Evolutionary conservation across 1,140 invertebrate species (phyloP).

Genomic region (Antheraea pernyi): DNA sequence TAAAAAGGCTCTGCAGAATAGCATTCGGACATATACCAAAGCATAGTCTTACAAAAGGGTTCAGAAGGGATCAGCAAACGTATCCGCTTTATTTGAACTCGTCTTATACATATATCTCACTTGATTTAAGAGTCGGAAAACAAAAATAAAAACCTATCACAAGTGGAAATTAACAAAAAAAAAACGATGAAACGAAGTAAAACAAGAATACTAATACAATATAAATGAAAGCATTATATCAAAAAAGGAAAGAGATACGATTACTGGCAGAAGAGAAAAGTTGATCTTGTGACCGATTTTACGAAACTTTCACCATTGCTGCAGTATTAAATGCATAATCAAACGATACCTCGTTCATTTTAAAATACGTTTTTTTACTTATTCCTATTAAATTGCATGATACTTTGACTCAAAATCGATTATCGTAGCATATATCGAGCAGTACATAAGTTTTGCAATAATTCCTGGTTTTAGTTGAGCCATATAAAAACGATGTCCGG

Average conservation of each 20-base stretch:
- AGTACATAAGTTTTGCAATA: constrained; percentile 1
- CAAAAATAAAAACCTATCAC: neutral
- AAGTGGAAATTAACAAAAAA: too few species aligned
- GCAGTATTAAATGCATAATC: neutral
- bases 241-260: neutral
- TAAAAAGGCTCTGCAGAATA: constrained; percentile 12
- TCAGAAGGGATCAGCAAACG: neutral
- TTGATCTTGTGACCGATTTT: constrained; percentile 5
- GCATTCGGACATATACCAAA: constrained; percentile 16
- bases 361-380: too few species aligned
- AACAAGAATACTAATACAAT: neutral
- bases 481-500: constrained; percentile 31
- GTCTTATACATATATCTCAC: neutral
- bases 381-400: too few species aligned
- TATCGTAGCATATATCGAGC: too few species aligned
- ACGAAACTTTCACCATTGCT: constrained; percentile 7
- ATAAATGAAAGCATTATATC: neutral
- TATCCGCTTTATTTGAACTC: neutral
- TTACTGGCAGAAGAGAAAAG: neutral
- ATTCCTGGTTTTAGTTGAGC: constrained; percentile 26
- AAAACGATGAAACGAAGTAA: too few species aligned
- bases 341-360: neutral
- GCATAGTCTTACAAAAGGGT: constrained; percentile 1
- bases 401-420: too few species aligned
- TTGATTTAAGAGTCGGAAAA: neutral